Conservation (phyloP, 2,797 vertebrate species). For the Platyrinchus mystaceus region DNA sequence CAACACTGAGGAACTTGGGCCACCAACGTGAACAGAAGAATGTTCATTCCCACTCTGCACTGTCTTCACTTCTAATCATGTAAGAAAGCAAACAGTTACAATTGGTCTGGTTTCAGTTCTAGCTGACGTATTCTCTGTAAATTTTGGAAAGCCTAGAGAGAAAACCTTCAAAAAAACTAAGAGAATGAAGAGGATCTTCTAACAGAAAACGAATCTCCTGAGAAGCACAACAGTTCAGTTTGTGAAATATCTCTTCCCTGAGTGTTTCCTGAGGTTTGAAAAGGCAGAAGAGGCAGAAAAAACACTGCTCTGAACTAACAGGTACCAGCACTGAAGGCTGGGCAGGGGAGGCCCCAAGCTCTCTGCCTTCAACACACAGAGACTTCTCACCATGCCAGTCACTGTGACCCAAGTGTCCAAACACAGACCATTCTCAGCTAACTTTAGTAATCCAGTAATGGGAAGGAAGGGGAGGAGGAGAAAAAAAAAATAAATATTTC, state of each 20-base stretch:
- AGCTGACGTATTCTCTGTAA: neutral
- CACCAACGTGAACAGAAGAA: slow-evolving; percentile 12
- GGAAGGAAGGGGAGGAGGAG: neutral
- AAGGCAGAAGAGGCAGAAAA: neutral
- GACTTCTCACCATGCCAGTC: neutral
- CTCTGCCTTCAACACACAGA: neutral
- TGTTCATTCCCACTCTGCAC: neutral
- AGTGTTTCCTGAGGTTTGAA: neutral
- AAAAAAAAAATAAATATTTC: neutral
- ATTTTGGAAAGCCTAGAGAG: neutral
- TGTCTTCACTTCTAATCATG: slow-evolving; percentile 32
- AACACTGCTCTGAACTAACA: neutral
- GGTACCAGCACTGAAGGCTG: neutral
- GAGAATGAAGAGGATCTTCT: neutral
- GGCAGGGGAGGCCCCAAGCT: neutral
- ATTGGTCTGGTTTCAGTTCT: neutral
- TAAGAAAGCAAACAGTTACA: neutral
- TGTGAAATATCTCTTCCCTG: neutral
- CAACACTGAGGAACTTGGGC: slow-evolving; percentile 33
- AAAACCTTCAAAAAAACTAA: neutral
- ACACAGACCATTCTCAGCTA: neutral
- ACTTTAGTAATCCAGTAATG: neutral
- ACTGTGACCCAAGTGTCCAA: neutral
- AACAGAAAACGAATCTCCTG: neutral
- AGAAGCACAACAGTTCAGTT: neutral